These are phyloP conservation scores for Siphamia tubifer DNA, from an alignment of 2,113 vertebrate species.

Conservation along the genomic window DNA sequence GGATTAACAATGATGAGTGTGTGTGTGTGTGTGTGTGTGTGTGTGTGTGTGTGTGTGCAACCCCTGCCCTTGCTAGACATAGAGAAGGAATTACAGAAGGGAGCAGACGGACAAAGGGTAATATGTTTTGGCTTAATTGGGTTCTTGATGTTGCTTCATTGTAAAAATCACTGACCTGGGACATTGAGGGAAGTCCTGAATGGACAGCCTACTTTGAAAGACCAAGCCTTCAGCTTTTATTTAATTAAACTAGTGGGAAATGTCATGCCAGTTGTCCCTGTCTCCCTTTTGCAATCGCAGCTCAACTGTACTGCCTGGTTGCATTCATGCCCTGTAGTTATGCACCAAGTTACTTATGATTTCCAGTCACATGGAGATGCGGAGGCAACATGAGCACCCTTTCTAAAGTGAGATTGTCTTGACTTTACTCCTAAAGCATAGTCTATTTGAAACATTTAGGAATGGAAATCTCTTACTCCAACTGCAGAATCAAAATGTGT, in stretches of 20 bases:
- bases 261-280: neutral
- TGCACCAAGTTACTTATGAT: neutral
- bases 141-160: neutral
- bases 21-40: no score
- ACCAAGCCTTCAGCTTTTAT: slow-evolving; percentile 46
- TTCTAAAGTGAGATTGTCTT: neutral
- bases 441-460: neutral
- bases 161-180: slow-evolving; percentile 21
- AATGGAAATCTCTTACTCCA: neutral
- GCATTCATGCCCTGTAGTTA: neutral
- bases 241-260: slow-evolving; percentile 30
- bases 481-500: neutral
- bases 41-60: no score
- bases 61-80: neutral
- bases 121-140: neutral
- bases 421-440: neutral
- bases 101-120: neutral
- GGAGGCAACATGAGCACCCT: neutral
- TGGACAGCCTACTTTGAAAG: neutral
- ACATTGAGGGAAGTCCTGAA: neutral
- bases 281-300: slow-evolving; percentile 13
- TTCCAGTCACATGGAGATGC: neutral
- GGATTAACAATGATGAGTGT: no score
- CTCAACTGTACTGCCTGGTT: neutral
- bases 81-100: neutral